A percentile compares a stretch with the other conserved stretches of the same genome.
Conservation (phyloP, 2,888 invertebrate species). For the Campoplex capitator region DNA sequence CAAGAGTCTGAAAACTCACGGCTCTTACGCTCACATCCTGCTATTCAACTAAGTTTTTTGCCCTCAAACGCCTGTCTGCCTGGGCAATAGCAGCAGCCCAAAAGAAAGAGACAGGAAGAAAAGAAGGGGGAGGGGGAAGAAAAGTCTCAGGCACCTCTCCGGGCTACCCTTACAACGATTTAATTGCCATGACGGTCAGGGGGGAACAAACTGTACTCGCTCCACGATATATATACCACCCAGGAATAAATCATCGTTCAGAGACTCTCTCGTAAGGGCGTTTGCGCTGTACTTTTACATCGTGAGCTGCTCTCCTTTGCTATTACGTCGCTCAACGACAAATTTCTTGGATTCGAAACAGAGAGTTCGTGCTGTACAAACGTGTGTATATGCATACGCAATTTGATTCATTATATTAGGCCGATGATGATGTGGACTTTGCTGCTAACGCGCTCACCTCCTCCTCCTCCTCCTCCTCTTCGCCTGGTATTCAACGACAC, state of each 20-base stretch:
- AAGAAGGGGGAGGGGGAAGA: not conserved
- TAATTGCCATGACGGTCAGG: constrained; percentile 65
- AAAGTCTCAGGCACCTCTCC: constrained; percentile 53
- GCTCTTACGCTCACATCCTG: constrained; percentile 82
- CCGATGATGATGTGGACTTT: constrained; percentile 10
- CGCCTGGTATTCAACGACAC: constrained; percentile 19
- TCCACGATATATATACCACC: not conserved
- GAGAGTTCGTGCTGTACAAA: not conserved
- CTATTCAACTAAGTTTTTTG: constrained; percentile 81
- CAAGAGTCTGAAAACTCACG: constrained; percentile 66
- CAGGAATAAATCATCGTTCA: not conserved
- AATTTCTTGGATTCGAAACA: not conserved
- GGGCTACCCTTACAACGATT: constrained; percentile 58
- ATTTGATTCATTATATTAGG: constrained; percentile 44
- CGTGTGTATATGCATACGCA: constrained; percentile 12
- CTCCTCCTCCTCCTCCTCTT: not conserved
- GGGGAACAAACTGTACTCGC: constrained; percentile 56
- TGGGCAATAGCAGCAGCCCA: not conserved
- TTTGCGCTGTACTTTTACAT: not conserved
- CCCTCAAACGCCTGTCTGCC: constrained; percentile 60
- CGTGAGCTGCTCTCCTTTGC: not conserved
- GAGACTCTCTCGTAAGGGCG: constrained; percentile 10
- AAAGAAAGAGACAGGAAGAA: constrained; percentile 6
- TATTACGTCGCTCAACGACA: no score
- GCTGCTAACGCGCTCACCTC: not conserved